These are phyloP conservation scores for Diadumene lineata DNA, from an alignment of 92 coral and sea anemone genomes.

Conservation along the genomic window DNA sequence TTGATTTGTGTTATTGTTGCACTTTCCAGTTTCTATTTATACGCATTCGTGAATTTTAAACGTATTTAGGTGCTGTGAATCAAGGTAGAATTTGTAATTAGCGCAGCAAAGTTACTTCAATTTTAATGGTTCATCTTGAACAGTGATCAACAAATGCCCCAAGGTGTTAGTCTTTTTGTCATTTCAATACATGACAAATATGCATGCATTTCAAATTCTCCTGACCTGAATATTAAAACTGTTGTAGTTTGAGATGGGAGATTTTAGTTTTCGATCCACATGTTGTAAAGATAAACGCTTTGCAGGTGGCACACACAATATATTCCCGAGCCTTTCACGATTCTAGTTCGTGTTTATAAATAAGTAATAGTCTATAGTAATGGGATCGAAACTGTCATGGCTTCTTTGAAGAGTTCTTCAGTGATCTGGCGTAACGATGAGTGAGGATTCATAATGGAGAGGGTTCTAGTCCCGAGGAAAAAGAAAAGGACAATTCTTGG, in stretches of 20 bases:
- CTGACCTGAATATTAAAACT: not conserved
- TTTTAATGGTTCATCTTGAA: not conserved
- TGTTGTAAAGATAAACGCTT: not conserved
- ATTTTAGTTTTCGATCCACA: constrained; percentile 18
- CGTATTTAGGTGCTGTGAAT: not conserved
- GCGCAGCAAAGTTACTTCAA: not conserved
- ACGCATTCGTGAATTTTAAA: too few relatives aligned
- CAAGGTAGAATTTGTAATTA: not conserved
- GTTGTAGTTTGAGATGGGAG: constrained; percentile 3
- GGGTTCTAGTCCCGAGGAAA: constrained; percentile 20
- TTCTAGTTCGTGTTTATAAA: constrained; percentile 17
- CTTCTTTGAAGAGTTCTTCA: not conserved
- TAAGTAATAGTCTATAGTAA: constrained; percentile 24
- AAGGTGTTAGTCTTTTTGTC: constrained; percentile 6
- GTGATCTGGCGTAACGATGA: not conserved
- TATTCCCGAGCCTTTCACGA: constrained; percentile 4
- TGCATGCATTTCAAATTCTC: constrained; percentile 29
- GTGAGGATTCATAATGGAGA: constrained; percentile 26
- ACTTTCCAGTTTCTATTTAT: too few relatives aligned
- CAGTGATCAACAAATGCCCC: not conserved
- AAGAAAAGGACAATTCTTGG: constrained; percentile 5
- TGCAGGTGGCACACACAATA: constrained; percentile 37
- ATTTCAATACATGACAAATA: not conserved
- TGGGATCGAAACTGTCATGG: constrained; percentile 3
- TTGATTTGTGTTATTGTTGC: too few relatives aligned